phyloP scores from a whole-genome alignment of 2,888 invertebrate genomes.

The Chrysotoxum bicinctum region DNA sequence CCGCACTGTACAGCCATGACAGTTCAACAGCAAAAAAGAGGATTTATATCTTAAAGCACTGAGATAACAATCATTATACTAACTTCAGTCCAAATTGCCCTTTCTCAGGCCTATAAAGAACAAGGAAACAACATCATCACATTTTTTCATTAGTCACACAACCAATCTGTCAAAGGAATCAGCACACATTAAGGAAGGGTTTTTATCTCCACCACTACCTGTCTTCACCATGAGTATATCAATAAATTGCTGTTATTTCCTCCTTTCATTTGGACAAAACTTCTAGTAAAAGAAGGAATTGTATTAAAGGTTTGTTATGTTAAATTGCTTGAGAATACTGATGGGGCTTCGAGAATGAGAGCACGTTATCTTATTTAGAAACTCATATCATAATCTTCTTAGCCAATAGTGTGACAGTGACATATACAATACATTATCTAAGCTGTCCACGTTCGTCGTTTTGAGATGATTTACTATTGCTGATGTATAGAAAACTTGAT shows the following conservation, averaged over 20 bases:
- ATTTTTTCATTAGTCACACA: conserved; percentile 59
- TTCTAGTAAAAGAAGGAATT: not conserved
- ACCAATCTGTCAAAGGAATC: conserved; percentile 61
- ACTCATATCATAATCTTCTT: conserved; percentile 39
- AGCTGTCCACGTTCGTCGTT: conserved; percentile 7
- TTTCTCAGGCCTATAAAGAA: conserved; percentile 21
- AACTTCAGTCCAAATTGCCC: conserved; percentile 18
- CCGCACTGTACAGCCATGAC: not conserved
- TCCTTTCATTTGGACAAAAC: not conserved
- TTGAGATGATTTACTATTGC: not conserved
- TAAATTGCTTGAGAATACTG: conserved; percentile 24
- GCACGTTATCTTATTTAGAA: conserved; percentile 44
- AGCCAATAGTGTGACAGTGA: conserved; percentile 51
- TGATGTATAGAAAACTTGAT: not conserved
- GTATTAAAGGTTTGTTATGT: conserved; percentile 25
- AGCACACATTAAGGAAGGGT: conserved; percentile 35
- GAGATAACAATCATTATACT: conserved; percentile 18
- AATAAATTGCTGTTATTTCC: conserved; percentile 35
- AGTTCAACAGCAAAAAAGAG: not conserved
- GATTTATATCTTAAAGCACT: not conserved
- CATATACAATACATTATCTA: conserved; percentile 50
- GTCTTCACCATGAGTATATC: not conserved
- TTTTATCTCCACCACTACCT: conserved; percentile 32
- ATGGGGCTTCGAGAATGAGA: conserved; percentile 13
- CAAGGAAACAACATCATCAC: conserved; percentile 25